Base-by-base conservation (phyloP, 2,113 vertebrate species). In the Smithornis capensis region DNA sequence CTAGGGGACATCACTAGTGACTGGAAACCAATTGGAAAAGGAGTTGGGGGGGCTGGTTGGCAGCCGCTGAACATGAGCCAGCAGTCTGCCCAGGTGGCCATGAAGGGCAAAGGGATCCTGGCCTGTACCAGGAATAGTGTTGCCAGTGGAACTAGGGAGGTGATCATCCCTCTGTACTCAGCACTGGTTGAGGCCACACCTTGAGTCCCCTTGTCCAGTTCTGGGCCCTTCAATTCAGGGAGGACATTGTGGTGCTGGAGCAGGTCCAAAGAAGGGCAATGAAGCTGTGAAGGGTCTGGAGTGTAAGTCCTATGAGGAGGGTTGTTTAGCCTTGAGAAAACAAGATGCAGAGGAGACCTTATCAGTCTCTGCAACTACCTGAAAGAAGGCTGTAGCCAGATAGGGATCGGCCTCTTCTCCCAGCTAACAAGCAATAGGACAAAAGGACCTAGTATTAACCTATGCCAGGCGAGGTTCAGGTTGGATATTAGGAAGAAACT, bases 341-440 rank as follows among this genome's bases (percentile, higher is more conserved):
- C 23, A 19, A n/a, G n/a, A 16, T 24, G 53, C n/a, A 40, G 16
- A 24, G n/a, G 53, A 45, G 16, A 75, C 28, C 38, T 82, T 12
- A 60, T 4, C 21, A 24, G 13, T 29, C 59, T 11, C 38, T 29
- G 60, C 15, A 53, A 67, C 8, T 21, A 17, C n/a, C n/a, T 53
- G n/a, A 75, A 75, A 60, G 45, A 19, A 44, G 3, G 19, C 4
- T 89, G 45, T 45, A 67, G 29, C 19, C 42, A 50, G 19, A 13
- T 25, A 37, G n/a, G 42, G 8, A 12, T 21, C 12, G 3, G 16
- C 14, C 33, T 45, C 37, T 45, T n/a, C 45, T 45, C 45, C 10
- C 29, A 38, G 15, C 28, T 12, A 75, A 60, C 23, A 19, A n/a
- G 38, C 0, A 0, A 27, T 16, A 60, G 28, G 7, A 68, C n/a